Base-by-base conservation (phyloP, 2,888 invertebrate genomes). In the Drosophila conformis region DNA sequence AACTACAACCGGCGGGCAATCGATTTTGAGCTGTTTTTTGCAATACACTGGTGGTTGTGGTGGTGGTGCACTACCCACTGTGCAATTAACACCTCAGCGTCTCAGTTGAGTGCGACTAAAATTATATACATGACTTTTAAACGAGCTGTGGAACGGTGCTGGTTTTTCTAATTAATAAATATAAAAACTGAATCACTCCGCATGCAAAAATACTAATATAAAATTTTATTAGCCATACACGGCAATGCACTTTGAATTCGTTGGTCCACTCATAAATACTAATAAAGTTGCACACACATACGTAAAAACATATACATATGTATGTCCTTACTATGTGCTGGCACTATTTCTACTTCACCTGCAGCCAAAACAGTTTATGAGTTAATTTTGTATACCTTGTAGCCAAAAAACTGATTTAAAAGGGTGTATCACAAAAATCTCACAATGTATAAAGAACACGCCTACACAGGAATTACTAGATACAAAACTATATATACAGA, bases 11-110 rank as follows among this genome's bases (percentile, higher is more conserved):
- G 86, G 80, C 83, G 89, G 90, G 77, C 89, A 90, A 62, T 70
- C 42, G 64, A 54, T 73, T 62, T 69, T 62, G 4, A 46, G 46
- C 15, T 46, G 46, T 46, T 38, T 51, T 40, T 38, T 51, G 2
- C 54, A 63, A 66, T 56, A 42, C 61, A 64, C 83, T 25, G 25
- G 80, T 59, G 66, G 65, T 76, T n/a, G 52, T 57, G 63, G 48
- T 54, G 18, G 53, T 60, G 73, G 53, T 65, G 59, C 35, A 63
- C 87, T 87, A 61, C 90, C 87, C 90, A 90, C 91, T 90, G 87
- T 90, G 91, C 87, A 87, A 90, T 87, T 87, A 87, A 90, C 87
- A 87, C 87, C 90, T 87, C 91, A 90, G 72, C 87, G 72, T 71
- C 69, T 69, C 31, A 57, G 15, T 66, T 49, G 69, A 69, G 53